Evolutionary conservation across 2,797 vertebrate species (phyloP), one percentile per base, ranked within the genome.

Genomic region (Crenuchus spilurus): DNA sequence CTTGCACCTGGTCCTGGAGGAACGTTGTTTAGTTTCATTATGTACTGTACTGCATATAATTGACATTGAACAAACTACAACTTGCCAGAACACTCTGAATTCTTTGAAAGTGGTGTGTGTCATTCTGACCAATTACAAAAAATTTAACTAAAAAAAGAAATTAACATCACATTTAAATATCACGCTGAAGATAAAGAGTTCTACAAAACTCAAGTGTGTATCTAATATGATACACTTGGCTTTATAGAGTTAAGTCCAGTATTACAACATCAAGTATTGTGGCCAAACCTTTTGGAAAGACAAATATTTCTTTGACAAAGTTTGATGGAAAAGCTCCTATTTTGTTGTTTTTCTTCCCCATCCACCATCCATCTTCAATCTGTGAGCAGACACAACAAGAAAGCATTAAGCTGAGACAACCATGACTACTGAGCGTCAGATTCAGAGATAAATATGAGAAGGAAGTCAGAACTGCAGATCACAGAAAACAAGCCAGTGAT

Each of bases 331-430:
- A 96, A 2, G 93, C 95, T 78, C 95, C 95, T 11, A 95, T 73
- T 82, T 90, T 89, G 57, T 91, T 89, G 39, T 91, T 92, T 87
- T 92, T 96, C 60, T 90, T 71, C 2, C 96, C 95, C 90, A 96
- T 90, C 94, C 94, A 96, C 96, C 95, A 97, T 30, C 96, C 95
- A 62, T 96, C 95, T 89, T 97, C 95, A 87, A 96, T 96, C 96
- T 97, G 82, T 77, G 49, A 42, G 1, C 41, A 16, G 28, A 70
- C 51, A 24, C n/a, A 18, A 60, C 37, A 64, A 5, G 2, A 44
- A 48, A 3, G 9, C n/a, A 9, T 6, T 20, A 54, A 28, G 11
- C 20, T 30, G 71, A 18, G 22, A 13, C 51, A 18, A 42, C 33
- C 20, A 14, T 35, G 41, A 33, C 33, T 35, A 42, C n/a, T 18